Percentiles rank a stretch among this genome's conserved stretches.
phyloP scores from a whole-genome alignment of 2,797 vertebrate genomes.

The Arnoldichthys spilopterus region DNA sequence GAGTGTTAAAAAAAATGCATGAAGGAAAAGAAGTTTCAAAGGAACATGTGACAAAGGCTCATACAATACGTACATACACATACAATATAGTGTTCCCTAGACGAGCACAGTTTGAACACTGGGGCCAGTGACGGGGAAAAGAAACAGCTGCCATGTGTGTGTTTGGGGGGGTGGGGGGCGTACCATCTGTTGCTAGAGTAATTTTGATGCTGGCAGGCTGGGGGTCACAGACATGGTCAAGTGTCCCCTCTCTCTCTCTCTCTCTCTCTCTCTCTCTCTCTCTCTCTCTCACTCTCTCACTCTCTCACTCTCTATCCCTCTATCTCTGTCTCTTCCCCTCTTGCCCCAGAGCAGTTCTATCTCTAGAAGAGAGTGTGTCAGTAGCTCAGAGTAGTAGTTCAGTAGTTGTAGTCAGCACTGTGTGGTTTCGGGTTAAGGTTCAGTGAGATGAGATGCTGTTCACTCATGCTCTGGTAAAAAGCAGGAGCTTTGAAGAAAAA shows the following conservation, averaged over 20 bases:
- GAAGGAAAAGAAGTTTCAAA: neutral
- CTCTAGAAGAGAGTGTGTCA: slow-evolving; percentile 7
- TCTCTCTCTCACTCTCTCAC: slow-evolving; percentile 32
- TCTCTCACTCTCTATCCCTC: neutral
- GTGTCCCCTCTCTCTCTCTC: slow-evolving; percentile 28
- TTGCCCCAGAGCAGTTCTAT: neutral
- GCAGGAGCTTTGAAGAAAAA: slow-evolving; percentile 10
- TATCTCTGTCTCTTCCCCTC: too few species aligned
- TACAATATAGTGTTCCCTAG: slow-evolving; percentile 1
- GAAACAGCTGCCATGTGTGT: slow-evolving; percentile 55
- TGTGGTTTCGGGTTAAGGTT: slow-evolving; percentile 42
- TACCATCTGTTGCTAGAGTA: slow-evolving; percentile 81
- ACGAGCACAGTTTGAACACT: slow-evolving; percentile 45
- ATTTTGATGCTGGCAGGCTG: slow-evolving; percentile 74
- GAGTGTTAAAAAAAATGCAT: neutral
- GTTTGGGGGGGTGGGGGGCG: slow-evolving; percentile 12
- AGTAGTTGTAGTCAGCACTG: slow-evolving; percentile 62
- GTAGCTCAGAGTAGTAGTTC: slow-evolving; percentile 5
- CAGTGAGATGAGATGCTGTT: neutral
- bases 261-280: slow-evolving; percentile 16
- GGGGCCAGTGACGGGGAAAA: slow-evolving; percentile 46
- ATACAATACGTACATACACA: slow-evolving; percentile 43
- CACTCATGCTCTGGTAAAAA: neutral
- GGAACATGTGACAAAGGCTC: neutral
- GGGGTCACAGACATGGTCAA: slow-evolving; percentile 54